Percentiles rank a stretch among this genome's conserved stretches.
These are phyloP conservation scores for Brachionus calyciflorus DNA, from an alignment of 1,140 invertebrate genomes.

Conservation along the genomic window DNA sequence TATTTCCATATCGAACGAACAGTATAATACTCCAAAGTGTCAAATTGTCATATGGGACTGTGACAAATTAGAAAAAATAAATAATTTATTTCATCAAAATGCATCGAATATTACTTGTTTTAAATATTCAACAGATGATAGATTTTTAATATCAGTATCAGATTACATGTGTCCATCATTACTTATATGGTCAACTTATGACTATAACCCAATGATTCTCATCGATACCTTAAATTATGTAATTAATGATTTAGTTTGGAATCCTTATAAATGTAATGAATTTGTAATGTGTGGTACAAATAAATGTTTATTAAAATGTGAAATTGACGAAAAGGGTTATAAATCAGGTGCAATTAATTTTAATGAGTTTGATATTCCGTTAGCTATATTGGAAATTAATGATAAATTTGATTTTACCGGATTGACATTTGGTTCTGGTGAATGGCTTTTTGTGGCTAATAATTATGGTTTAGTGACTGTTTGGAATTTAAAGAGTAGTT, in stretches of 20 bases:
- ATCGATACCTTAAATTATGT: slow-evolving; percentile 51
- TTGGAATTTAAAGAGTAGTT: slow-evolving; percentile 58
- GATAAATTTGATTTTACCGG: slow-evolving; percentile 53
- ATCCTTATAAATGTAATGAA: slow-evolving; percentile 57
- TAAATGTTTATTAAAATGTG: slow-evolving; percentile 56
- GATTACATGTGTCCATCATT: slow-evolving; percentile 55
- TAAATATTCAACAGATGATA: slow-evolving; percentile 56
- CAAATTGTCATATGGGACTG: slow-evolving; percentile 42
- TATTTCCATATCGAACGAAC: neutral
- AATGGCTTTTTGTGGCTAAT: slow-evolving; percentile 54
- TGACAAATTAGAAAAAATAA: neutral
- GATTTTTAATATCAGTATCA: slow-evolving; percentile 57
- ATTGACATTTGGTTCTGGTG: slow-evolving; percentile 55
- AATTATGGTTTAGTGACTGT: slow-evolving; percentile 56
- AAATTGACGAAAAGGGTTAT: slow-evolving; percentile 55
- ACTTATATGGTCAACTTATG: slow-evolving; percentile 55
- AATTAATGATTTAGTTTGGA: slow-evolving; percentile 56
- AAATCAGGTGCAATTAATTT: slow-evolving; percentile 54
- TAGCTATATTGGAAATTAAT: neutral
- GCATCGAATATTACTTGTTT: slow-evolving; percentile 54
- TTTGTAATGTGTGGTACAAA: slow-evolving; percentile 56
- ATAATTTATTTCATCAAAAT: slow-evolving; percentile 52
- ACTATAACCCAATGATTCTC: slow-evolving; percentile 52
- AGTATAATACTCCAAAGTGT: neutral
- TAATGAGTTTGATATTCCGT: slow-evolving; percentile 56